Evolutionary conservation across 1,140 invertebrate genomes (phyloP), one percentile per base, ranked within the genome.

Genomic region (Gonioctena quinquepunctata): DNA sequence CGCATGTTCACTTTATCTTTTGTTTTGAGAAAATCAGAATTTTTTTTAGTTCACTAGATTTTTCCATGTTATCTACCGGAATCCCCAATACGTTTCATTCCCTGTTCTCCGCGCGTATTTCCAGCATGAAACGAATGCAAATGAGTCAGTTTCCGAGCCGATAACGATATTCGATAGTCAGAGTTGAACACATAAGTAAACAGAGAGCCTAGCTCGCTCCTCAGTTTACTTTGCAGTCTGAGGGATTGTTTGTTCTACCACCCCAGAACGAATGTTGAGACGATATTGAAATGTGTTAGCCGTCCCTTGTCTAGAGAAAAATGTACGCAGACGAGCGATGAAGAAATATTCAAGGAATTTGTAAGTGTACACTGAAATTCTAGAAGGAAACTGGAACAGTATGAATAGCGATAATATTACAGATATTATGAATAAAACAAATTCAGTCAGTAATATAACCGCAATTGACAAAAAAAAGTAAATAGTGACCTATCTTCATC

Each of bases 141-240:
- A 42, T 42, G 33, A 42, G 33, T 13, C 6, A 25, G 54, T 57
- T 57, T n/a, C 22, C 54, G 21, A 49, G 21, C 16, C 21, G 25
- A 57, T 57, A 57, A 57, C 54, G 54, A 57, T 57, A 57, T 57
- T 57, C 54, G 25, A 25, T 57, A 57, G 18, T 57, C 7, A 25
- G 21, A 57, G 54, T 57, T 57, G 54, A 57, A 57, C 22, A 54
- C 22, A 25, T 57, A 57, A 57, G 54, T 57, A 57, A 57, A 57
- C 54, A 57, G 21, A 21, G 21, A 21, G 22, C 13, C 11, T 13
- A 22, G 54, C 54, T 13, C n/a, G 21, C 54, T 13, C 7, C 21
- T 18, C 13, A 23, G 25, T 57, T 57, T 57, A 57, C 54, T 25
- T 57, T 25, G 33, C 6, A 21, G 54, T 18, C 54, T 57, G n/a